phyloP scores from a whole-genome alignment of 2,888 invertebrate species.

The Nomada fucata region DNA sequence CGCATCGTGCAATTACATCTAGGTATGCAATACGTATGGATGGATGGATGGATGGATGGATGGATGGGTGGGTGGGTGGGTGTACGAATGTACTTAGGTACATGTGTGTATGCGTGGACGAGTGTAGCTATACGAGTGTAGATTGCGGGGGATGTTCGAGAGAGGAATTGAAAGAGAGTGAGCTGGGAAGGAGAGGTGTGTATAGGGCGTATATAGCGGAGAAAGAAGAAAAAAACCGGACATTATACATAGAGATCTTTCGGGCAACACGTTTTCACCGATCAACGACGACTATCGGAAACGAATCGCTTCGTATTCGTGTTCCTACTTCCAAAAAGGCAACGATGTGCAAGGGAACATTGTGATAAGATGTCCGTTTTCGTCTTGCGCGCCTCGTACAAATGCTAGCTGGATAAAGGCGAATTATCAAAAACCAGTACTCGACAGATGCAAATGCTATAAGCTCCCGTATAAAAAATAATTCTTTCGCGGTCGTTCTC shows the following conservation, averaged over 20 bases:
- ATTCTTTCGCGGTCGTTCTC: conserved; percentile 61
- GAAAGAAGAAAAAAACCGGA: conserved; percentile 69
- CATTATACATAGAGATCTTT: conserved; percentile 82
- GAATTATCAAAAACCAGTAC: conserved; percentile 39
- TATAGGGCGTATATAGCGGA: conserved; percentile 4
- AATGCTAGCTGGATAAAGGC: conserved; percentile 36
- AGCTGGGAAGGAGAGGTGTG: neutral
- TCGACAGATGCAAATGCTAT: conserved; percentile 35
- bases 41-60: neutral
- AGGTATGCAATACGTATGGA: neutral
- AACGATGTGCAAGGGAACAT: conserved; percentile 31
- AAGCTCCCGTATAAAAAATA: conserved; percentile 65
- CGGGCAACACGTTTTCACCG: conserved; percentile 76
- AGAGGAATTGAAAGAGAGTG: neutral
- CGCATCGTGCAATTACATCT: neutral
- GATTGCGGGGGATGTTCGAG: neutral
- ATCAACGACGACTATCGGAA: conserved; percentile 60
- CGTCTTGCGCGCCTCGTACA: conserved; percentile 28
- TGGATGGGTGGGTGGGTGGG: neutral
- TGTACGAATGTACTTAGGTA: no score
- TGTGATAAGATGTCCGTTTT: conserved; percentile 27
- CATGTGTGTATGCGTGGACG: conserved; percentile 8
- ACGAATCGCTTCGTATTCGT: conserved; percentile 31
- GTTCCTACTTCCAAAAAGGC: conserved; percentile 20
- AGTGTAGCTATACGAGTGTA: no score